phyloP scores from a whole-genome alignment of 2,888 invertebrate species.

The Chrysodeixis includens region DNA sequence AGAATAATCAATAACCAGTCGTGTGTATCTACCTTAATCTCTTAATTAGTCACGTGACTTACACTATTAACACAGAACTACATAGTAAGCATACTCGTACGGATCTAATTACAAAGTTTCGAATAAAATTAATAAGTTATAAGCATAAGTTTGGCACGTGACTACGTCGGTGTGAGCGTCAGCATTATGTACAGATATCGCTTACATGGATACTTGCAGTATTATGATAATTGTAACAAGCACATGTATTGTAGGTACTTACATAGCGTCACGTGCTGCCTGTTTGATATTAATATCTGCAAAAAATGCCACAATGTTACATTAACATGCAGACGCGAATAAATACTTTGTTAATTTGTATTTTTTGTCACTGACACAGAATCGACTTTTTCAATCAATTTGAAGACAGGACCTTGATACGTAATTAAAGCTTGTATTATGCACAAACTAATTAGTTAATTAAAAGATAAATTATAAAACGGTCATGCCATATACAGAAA shows the following conservation, averaged over 20 bases:
- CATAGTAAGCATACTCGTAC: neutral
- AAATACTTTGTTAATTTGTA: neutral
- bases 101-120: slow-evolving; percentile 6
- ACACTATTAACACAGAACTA: neutral
- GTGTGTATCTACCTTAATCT: neutral
- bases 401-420: neutral
- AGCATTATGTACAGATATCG: slow-evolving; percentile 32
- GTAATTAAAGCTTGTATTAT: no score
- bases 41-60: slow-evolving; percentile 5
- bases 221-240: slow-evolving; percentile 38
- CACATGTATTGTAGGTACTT: slow-evolving; percentile 29
- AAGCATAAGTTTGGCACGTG: neutral
- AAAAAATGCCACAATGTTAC: neutral
- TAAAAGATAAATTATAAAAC: neutral
- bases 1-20: slow-evolving; percentile 4
- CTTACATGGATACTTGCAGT: slow-evolving; percentile 29
- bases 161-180: slow-evolving; percentile 32
- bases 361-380: neutral
- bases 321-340: slow-evolving; percentile 2
- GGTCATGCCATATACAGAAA: neutral
- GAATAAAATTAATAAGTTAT: slow-evolving; percentile 2
- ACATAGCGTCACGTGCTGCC: slow-evolving; percentile 40
- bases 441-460: neutral
- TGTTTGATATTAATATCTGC: neutral
- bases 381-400: neutral